Base-by-base conservation (phyloP, 2,113 vertebrate genomes). In the Takifugu flavidus region DNA sequence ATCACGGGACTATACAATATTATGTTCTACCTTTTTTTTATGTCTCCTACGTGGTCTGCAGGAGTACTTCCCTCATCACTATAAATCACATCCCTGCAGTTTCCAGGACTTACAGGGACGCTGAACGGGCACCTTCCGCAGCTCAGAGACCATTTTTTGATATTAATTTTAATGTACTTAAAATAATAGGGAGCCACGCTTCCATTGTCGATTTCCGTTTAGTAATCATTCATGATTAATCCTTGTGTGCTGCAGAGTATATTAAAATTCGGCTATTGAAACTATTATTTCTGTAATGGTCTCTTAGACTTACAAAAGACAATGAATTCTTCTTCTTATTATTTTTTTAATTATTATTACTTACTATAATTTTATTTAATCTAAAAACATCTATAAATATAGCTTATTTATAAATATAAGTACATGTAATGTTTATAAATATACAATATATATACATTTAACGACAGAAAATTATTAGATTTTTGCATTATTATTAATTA, bases 11-110 rank as follows among this genome's bases (percentile, higher is more conserved):
- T 79, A 77, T 86, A 83, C 82, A 88, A 87, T 88, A 89, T 89
- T 88, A 82, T 75, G 78, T 67, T 80, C 73, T 77, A 87, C 86
- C 87, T 89, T 86, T 82, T 80, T 86, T 85, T 73, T 53, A 53
- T 89, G 82, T 87, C 75, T 80, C 83, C 84, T 82, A 77, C 80
- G 85, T 80, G 86, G 80, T 86, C 83, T 69, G 80, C 81, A 79
- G 77, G 65, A 88, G 84, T 67, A 79, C 75, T 79, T 8, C 80
- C 84, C 79, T 75, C 82, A 75, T 79, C 79, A 62, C 79, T 64
- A 89, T 91, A 91, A 91, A 91, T 92, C 88, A 91, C 79, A 66
- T 93, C 91, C 86, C 90, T 85, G 87, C 91, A 89, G 92, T 75
- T 91, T 89, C 51, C 84, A 84, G 61, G 87, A 91, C 92, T 90